Evolutionary conservation across 2,888 invertebrate genomes (phyloP), one percentile per base, ranked within the genome.

Genomic region (Parelbella ahira): DNA sequence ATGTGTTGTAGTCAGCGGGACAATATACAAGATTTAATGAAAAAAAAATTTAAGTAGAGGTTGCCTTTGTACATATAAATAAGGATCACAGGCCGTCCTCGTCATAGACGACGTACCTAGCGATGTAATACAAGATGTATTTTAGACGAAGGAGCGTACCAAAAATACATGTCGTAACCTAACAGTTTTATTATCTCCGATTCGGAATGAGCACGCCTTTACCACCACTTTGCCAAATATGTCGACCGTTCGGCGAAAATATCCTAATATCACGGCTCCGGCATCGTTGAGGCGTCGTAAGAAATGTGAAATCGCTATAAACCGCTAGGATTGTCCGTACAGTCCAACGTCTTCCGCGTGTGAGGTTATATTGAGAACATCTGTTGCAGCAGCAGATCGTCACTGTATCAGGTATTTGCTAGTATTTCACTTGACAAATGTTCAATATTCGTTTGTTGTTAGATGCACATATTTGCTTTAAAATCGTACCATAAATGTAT

Each of bases 281-380:
- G 9, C 33, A 13, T 27, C 33, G 27, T 21, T 25, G 41, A 21
- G 33, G 33, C 33, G 48, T 33, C 44, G 36, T 46, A 50, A 48
- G 42, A 47, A 50, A 48, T 48, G 47, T 49, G 46, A 44, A 49
- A 50, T 37, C 28, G 46, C 45, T 47, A 47, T 49, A 54, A 41
- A 45, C 37, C 43, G 49, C 41, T 39, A 44, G 43, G 46, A 43
- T 50, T 45, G 48, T 45, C 45, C 45, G 47, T 52, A 49, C 49
- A 54, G 46, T 46, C 44, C 47, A 30, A 47, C 45, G 45, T 44
- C 43, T 46, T 47, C 43, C 49, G 33, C 51, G 48, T 48, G 47
- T 50, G 50, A 51, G 50, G 53, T 51, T 54, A 56, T 54, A 46
- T 47, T 38, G 32, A 20, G 50, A 51, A 53, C 54, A 53, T 49